A percentile compares a stretch with the other conserved stretches of the same genome.
Evolutionary conservation across 2,797 vertebrate species (phyloP).

Genomic region (Malacoraja senta): DNA sequence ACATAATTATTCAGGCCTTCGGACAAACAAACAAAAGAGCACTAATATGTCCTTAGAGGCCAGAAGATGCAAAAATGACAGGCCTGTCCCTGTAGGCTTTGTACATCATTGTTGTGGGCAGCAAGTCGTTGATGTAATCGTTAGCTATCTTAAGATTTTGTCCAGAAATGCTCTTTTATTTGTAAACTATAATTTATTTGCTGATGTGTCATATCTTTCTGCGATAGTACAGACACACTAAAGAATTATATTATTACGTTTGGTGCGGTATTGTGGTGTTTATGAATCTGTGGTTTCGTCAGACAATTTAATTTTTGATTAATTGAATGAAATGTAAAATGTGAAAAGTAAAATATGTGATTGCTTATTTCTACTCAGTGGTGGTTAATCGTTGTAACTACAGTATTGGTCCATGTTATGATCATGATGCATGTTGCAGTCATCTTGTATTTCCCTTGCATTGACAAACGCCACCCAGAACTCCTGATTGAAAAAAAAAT

Average conservation of each 20-base stretch:
- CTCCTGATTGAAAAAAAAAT: conserved; percentile 17
- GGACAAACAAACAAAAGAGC: too few species aligned
- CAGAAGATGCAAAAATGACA: too few species aligned
- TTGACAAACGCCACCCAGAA: not conserved
- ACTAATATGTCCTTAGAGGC: too few species aligned
- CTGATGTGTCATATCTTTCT: conserved; percentile 66
- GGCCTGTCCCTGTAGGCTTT: too few species aligned
- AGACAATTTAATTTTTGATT: conserved; percentile 65
- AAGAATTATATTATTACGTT: conserved; percentile 88
- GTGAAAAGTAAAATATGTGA: conserved; percentile 62
- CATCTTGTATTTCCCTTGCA: not conserved
- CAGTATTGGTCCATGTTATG: conserved; percentile 21
- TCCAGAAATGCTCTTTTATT: too few species aligned
- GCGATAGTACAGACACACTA: conserved; percentile 91
- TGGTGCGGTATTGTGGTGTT: conserved; percentile 79
- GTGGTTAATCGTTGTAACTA: conserved; percentile 25
- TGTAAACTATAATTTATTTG: too few species aligned
- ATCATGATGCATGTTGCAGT: conserved; percentile 26
- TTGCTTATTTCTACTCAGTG: not conserved
- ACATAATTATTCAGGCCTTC: too few species aligned
- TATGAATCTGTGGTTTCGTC: conserved; percentile 73
- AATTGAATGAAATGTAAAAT: conserved; percentile 93
- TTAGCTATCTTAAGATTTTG: too few species aligned
- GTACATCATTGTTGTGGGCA: too few species aligned
- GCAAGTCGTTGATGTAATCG: too few species aligned